These are phyloP conservation scores for Bagarius yarrelli DNA, from an alignment of 2,113 vertebrate genomes.

Conservation along the genomic window DNA sequence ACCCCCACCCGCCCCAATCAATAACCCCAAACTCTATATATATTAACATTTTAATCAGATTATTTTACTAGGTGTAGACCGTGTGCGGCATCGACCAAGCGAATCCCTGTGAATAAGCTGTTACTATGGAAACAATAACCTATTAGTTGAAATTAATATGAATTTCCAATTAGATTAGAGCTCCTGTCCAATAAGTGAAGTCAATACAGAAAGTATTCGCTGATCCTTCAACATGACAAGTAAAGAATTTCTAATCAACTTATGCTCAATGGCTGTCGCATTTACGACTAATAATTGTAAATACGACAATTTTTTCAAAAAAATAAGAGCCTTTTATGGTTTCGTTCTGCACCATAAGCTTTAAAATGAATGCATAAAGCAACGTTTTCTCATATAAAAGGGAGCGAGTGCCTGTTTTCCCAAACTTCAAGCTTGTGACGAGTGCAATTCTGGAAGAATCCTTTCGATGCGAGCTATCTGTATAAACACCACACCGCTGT, in stretches of 20 bases:
- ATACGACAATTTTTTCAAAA: too few species aligned
- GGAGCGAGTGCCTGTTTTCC: neutral
- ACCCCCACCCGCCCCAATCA: too few species aligned
- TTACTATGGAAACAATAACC: slow-evolving; percentile 1
- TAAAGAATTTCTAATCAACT: slow-evolving; percentile 15
- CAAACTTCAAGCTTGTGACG: neutral
- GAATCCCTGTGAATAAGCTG: neutral
- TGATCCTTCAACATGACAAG: slow-evolving; percentile 5
- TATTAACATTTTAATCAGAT: too few species aligned
- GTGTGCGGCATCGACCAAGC: neutral
- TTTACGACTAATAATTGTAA: neutral
- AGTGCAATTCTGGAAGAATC: neutral
- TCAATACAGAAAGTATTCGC: neutral
- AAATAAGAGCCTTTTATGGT: too few species aligned
- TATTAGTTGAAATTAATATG: neutral
- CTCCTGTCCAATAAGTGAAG: neutral
- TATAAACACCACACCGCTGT: slow-evolving; percentile 11
- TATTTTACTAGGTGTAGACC: too few species aligned
- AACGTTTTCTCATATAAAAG: neutral
- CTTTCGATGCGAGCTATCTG: neutral
- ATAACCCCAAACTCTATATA: too few species aligned
- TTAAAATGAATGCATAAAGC: too few species aligned
- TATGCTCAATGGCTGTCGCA: neutral
- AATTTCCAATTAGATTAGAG: slow-evolving; percentile 5
- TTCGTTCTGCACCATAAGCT: neutral